phyloP scores from a whole-genome alignment of 2,113 vertebrate genomes.

The Upupa epops region DNA sequence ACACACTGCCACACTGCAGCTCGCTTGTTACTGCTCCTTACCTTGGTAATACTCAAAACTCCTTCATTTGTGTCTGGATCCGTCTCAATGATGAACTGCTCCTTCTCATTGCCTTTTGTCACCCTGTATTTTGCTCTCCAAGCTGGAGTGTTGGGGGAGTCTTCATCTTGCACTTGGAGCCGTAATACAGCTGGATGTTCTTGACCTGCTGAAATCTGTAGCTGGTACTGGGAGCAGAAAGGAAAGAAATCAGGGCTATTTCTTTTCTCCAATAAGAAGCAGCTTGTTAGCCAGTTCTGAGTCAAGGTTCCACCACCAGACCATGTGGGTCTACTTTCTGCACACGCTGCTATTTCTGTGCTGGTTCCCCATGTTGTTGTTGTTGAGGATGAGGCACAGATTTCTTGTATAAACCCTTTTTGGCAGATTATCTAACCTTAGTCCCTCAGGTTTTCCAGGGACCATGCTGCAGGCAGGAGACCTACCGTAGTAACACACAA shows the following conservation, averaged over 20 bases:
- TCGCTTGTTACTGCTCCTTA: slow-evolving; percentile 14
- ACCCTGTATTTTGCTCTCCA: slow-evolving; percentile 78
- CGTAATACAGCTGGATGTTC: slow-evolving; percentile 28
- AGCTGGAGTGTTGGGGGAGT: slow-evolving; percentile 68
- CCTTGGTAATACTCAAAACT: slow-evolving; percentile 79
- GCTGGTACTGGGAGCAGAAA: slow-evolving; percentile 9
- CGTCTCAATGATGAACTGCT: slow-evolving; percentile 71
- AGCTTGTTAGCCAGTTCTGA: neutral
- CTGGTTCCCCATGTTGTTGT: neutral
- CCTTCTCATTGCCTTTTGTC: slow-evolving; percentile 71
- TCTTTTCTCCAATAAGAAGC: neutral
- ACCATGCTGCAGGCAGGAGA: neutral
- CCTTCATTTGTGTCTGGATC: slow-evolving; percentile 83
- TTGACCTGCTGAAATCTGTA: slow-evolving; percentile 24
- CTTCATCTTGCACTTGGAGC: slow-evolving; percentile 75
- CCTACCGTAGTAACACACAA: neutral
- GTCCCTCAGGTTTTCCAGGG: neutral
- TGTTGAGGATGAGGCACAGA: neutral
- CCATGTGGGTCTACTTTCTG: neutral
- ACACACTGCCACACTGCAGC: neutral
- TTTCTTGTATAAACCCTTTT: neutral
- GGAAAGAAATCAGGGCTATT: neutral
- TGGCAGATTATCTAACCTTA: neutral
- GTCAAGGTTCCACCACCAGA: neutral
- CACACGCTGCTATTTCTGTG: accelerated